Conservation (phyloP, 2,113 vertebrate species). For the Dipodomys ordii region DNA sequence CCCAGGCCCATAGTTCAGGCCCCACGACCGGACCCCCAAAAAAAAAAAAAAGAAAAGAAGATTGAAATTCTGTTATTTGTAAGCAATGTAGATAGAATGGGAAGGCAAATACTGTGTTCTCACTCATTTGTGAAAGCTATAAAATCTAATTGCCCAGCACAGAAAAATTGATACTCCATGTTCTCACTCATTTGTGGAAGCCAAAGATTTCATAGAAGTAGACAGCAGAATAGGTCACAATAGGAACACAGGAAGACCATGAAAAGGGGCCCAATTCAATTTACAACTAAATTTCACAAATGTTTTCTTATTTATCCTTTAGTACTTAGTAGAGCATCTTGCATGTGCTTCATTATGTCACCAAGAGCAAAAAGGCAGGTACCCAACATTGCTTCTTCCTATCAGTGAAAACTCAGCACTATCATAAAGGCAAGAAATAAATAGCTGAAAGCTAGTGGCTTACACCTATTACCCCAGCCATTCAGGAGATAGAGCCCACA, state of each 20-base stretch:
- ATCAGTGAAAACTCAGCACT: slow-evolving; percentile 32
- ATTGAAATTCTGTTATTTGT: background rate
- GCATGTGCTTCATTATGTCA: background rate
- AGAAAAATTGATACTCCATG: background rate
- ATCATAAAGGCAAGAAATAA: slow-evolving; percentile 31
- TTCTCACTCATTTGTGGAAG: background rate
- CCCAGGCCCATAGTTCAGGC: too few species aligned
- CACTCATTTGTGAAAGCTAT: background rate
- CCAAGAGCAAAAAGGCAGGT: background rate
- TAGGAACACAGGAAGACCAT: background rate
- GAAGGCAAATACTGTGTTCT: background rate
- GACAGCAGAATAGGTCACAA: background rate
- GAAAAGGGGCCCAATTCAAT: too few species aligned
- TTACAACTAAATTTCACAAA: background rate
- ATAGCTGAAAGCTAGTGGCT: background rate
- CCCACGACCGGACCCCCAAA: too few species aligned
- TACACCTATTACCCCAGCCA: too few species aligned
- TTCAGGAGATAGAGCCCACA: too few species aligned
- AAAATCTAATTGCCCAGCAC: background rate
- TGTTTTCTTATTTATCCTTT: background rate
- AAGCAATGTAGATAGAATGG: background rate
- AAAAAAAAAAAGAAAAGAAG: background rate
- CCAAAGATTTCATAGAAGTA: background rate
- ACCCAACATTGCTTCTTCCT: background rate
- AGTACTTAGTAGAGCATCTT: background rate